These are phyloP conservation scores for Fabriciana adippe DNA, from an alignment of 2,888 invertebrate species.

Conservation along the genomic window DNA sequence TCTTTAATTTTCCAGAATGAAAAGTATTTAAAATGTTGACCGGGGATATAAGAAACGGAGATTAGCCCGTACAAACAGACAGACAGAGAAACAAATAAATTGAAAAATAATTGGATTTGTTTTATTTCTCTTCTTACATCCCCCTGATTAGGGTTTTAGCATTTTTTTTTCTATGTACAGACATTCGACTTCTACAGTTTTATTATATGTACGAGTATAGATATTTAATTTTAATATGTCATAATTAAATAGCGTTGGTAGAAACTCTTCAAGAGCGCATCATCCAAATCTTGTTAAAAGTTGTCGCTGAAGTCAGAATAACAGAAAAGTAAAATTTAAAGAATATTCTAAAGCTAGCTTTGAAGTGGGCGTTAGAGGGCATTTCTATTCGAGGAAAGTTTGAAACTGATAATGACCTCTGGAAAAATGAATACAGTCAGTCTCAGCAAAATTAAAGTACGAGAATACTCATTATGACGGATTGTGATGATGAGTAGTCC, in stretches of 20 bases:
- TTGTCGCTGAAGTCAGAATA: not conserved
- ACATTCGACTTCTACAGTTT: too few species aligned
- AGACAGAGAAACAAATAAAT: too few species aligned
- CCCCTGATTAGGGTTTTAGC: too few species aligned
- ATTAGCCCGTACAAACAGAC: too few species aligned
- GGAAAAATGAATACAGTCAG: not conserved
- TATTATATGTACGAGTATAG: too few species aligned
- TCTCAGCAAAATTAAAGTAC: slow-evolving; percentile 2
- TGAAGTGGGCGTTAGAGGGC: not conserved
- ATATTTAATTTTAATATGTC: not conserved
- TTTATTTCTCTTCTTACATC: too few species aligned
- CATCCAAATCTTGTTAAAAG: not conserved
- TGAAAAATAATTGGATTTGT: too few species aligned
- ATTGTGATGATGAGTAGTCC: not conserved
- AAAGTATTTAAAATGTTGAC: too few species aligned
- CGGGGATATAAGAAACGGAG: too few species aligned
- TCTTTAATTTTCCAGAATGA: too few species aligned
- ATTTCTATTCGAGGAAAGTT: slow-evolving; percentile 6
- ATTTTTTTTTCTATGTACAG: too few species aligned
- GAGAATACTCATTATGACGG: not conserved
- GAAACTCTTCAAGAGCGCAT: not conserved
- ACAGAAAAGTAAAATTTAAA: not conserved
- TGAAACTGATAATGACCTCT: slow-evolving; percentile 8
- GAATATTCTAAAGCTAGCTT: not conserved
- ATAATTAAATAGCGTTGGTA: not conserved